Evolutionary conservation across 2,888 invertebrate genomes (phyloP).

Genomic region (Andrena praecox): DNA sequence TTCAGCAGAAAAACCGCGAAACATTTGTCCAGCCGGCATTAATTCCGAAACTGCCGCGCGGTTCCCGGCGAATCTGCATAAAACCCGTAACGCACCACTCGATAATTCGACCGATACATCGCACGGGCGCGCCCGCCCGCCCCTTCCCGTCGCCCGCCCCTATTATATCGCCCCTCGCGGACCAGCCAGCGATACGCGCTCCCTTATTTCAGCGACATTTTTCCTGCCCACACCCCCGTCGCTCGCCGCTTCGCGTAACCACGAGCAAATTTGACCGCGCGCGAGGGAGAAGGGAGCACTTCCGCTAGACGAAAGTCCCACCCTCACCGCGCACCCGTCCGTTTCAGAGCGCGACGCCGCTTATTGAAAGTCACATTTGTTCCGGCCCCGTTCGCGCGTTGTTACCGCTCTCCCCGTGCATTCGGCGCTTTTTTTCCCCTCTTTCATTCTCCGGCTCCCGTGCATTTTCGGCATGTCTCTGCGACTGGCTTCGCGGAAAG

Average conservation of each 20-base stretch:
- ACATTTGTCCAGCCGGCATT: constrained; percentile 75
- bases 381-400: constrained; percentile 52
- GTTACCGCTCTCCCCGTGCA: constrained; percentile 41
- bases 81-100: constrained; percentile 73
- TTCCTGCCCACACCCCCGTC: background rate
- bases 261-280: constrained; percentile 50
- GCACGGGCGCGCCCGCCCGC: constrained; percentile 2
- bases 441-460: constrained; percentile 28
- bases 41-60: constrained; percentile 69
- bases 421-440: constrained; percentile 27
- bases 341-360: constrained; percentile 44
- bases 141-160: background rate
- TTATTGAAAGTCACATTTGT: constrained; percentile 61
- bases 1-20: constrained; percentile 76
- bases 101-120: constrained; percentile 75
- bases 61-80: constrained; percentile 74
- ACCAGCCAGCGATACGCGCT: background rate
- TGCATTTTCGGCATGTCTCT: constrained; percentile 33
- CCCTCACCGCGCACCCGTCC: background rate
- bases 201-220: constrained; percentile 58
- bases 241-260: constrained; percentile 42
- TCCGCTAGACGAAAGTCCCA: constrained; percentile 13
- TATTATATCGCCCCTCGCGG: too few relatives aligned
- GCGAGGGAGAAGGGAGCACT: constrained; percentile 19
- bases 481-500: background rate